Evolutionary conservation across 2,113 vertebrate species (phyloP), one percentile per base, ranked within the genome.

Genomic region (Thomomys bottae): DNA sequence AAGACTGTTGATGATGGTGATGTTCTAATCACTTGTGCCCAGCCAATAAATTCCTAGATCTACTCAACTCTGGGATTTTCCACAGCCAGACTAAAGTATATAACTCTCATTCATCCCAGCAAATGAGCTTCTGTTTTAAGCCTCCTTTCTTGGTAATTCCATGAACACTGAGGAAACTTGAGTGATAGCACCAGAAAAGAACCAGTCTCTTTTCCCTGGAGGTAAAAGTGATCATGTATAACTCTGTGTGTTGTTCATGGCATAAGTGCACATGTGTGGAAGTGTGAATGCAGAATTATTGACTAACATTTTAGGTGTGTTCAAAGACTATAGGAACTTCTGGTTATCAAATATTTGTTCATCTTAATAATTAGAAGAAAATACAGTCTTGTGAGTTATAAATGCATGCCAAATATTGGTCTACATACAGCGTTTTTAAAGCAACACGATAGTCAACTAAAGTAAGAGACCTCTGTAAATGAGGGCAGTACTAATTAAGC

Each of bases 41-140:
- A 75, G 80, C 57, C n/a, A 45, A 84, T 45, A 30, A 45, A 87
- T 84, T 94, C 92, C 87, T 91, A 67, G 94, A 92, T 90, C 23
- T 80, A 79, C 73, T 57, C 23, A 76, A 79, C 68, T 54, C 68
- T 81, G 76, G 82, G 57, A 87, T 49, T 94, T 92, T 91, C 88
- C 68, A 70, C 40, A 94, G 84, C 67, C 63, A 94, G 75, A 71
- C 63, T 11, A 63, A 83, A 94, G 59, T 26, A 32, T 59, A 89
- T 78, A 81, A 54, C 57, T 94, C 94, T 77, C 88, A 11, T 64
- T n/a, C 7, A 0, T 84, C 82, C 73, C 81, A 79, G 89, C 26
- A 79, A 75, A 93, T 23, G 61, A 92, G 67, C 21, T 11, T 24
- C 80, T 92, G n/a, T 77, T 93, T 86, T 28, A 57, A 81, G 59